Conservation (phyloP, 1,140 invertebrate genomes). For the Sycophila sp. region DNA sequence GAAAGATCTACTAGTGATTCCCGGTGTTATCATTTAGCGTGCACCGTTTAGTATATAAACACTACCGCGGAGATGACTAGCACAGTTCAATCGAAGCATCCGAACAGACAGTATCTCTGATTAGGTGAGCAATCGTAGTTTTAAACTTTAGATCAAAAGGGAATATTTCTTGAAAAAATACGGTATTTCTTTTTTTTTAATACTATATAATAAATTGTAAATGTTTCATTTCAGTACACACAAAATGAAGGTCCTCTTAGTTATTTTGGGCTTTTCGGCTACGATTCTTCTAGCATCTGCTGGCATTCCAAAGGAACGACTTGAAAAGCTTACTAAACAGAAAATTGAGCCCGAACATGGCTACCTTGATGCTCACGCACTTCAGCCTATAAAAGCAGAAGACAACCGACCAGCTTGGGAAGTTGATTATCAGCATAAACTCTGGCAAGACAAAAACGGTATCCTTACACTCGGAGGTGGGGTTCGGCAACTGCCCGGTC, state of each 20-base stretch:
- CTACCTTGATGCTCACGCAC: not conserved
- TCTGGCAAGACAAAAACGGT: constrained; percentile 46
- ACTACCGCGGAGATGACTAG: not conserved
- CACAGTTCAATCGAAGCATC: not conserved
- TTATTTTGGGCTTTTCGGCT: not conserved
- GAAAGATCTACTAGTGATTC: not conserved
- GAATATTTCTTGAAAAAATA: too few species aligned
- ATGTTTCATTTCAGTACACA: too few species aligned
- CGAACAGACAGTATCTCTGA: not conserved
- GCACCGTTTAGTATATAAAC: constrained; percentile 5
- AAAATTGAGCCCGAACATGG: not conserved
- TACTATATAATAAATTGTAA: too few species aligned
- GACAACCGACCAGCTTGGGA: constrained; percentile 41
- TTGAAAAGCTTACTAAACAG: not conserved
- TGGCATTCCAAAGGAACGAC: too few species aligned
- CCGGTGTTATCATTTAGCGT: not conserved
- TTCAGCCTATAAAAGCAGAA: not conserved
- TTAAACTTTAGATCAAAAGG: too few species aligned
- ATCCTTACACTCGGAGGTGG: constrained; percentile 45
- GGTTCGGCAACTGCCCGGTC: constrained; percentile 43
- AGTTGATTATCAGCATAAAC: constrained; percentile 47
- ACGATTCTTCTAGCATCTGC: not conserved
- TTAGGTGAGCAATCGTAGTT: not conserved
- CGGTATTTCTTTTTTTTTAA: not conserved
- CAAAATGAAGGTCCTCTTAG: constrained; percentile 1